Evolutionary conservation across 2,888 invertebrate genomes (phyloP).

Genomic region (Odontocolon sp.): DNA sequence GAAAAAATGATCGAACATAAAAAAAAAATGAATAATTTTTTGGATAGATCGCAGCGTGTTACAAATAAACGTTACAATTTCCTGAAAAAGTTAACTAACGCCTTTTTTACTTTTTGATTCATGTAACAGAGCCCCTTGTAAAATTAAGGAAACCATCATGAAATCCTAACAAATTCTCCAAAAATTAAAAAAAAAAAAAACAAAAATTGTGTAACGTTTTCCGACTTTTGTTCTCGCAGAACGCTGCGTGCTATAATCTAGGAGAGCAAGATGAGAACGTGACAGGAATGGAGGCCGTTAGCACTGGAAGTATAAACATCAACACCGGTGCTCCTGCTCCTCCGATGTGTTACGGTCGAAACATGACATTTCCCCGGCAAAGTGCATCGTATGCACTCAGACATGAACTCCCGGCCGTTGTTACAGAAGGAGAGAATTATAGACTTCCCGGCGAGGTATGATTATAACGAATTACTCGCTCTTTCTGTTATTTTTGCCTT

Average conservation of each 20-base stretch:
- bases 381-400: conserved; percentile 81
- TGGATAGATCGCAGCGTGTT: too few species aligned
- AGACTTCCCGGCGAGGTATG: conserved; percentile 79
- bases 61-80: too few species aligned
- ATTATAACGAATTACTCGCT: conserved; percentile 42
- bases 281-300: conserved; percentile 75
- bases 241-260: conserved; percentile 80
- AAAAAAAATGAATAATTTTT: too few species aligned
- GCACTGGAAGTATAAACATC: conserved; percentile 70
- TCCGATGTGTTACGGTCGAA: conserved; percentile 83
- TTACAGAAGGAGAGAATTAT: conserved; percentile 85
- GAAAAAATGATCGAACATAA: too few species aligned
- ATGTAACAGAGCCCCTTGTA: too few species aligned
- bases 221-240: conserved; percentile 72
- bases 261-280: conserved; percentile 79
- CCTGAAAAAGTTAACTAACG: too few species aligned
- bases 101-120: too few species aligned
- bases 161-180: too few species aligned
- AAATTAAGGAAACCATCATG: too few species aligned
- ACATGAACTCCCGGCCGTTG: conserved; percentile 85
- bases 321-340: conserved; percentile 76
- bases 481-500: not conserved
- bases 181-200: too few species aligned
- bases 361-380: conserved; percentile 85
- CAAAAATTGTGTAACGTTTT: too few species aligned